These are phyloP conservation scores for Ornithorhynchus anatinus DNA, from an alignment of 2,113 vertebrate species.

Conservation along the genomic window DNA sequence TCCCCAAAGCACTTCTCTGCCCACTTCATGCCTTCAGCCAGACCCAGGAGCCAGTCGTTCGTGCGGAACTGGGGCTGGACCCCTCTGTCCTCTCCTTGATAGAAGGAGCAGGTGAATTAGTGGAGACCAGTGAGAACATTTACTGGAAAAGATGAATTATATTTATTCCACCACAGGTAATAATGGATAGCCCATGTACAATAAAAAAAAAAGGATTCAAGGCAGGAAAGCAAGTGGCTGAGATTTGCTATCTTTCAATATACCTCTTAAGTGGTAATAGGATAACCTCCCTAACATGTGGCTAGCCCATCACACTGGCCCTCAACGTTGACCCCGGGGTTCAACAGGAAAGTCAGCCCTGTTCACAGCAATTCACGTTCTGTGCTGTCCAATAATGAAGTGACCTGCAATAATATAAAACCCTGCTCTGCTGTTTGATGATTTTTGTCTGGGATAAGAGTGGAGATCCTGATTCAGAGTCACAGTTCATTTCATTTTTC, in stretches of 20 bases:
- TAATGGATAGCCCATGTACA: constrained; percentile 87
- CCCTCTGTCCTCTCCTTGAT: constrained; percentile 64
- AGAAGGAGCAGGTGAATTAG: constrained; percentile 63
- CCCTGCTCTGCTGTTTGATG: constrained; percentile 93
- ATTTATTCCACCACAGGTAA: constrained; percentile 86
- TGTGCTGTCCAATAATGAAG: constrained; percentile 96
- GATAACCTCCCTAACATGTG: constrained; percentile 96
- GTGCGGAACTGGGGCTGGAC: constrained; percentile 12
- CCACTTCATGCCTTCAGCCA: constrained; percentile 29
- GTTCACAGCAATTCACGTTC: constrained; percentile 94
- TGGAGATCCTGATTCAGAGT: constrained; percentile 98
- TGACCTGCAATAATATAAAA: constrained; percentile 99
- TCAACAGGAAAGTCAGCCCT: constrained; percentile 91
- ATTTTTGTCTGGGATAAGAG: constrained; percentile 99
- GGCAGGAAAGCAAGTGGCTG: constrained; percentile 84
- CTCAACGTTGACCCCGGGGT: constrained; percentile 97
- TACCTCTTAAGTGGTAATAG: constrained; percentile 99
- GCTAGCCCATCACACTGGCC: constrained; percentile 97
- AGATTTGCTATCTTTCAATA: constrained; percentile 98
- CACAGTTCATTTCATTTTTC: constrained; percentile 99
- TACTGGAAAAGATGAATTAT: constrained; percentile 88
- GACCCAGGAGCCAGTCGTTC: constrained; percentile 22
- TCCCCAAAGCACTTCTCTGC: constrained; percentile 32
- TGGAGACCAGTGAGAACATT: constrained; percentile 74
- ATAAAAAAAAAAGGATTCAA: constrained; percentile 75